These are phyloP conservation scores for Ceratosolen fusciceps DNA, from an alignment of 1,140 invertebrate genomes.

Conservation along the genomic window DNA sequence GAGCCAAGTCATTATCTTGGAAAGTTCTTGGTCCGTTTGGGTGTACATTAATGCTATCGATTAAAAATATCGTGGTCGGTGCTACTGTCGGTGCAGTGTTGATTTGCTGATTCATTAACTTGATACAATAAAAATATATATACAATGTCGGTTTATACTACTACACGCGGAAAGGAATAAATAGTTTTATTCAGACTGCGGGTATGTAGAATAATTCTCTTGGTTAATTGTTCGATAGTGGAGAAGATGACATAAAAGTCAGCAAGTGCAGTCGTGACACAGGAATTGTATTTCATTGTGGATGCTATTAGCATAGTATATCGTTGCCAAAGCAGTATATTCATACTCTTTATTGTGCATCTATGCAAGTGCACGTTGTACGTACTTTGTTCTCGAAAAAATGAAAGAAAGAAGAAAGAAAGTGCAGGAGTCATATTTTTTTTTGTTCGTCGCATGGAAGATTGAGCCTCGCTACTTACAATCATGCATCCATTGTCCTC, in stretches of 20 bases:
- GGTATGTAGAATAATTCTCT: too few relatives aligned
- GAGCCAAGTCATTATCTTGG: too few relatives aligned
- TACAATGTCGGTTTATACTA: too few relatives aligned
- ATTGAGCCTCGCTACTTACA: slow-evolving; percentile 60
- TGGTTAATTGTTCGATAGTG: slow-evolving; percentile 41
- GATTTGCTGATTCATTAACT: too few relatives aligned
- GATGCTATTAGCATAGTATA: slow-evolving; percentile 1
- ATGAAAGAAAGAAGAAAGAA: slow-evolving; percentile 39
- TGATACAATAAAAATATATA: too few relatives aligned
- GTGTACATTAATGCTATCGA: too few relatives aligned
- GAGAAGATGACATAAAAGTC: slow-evolving; percentile 14
- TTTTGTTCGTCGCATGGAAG: slow-evolving; percentile 56
- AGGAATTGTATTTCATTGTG: slow-evolving; percentile 12
- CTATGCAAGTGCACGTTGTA: slow-evolving; percentile 36
- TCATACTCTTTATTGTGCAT: slow-evolving; percentile 60
- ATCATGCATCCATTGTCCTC: slow-evolving; percentile 64
- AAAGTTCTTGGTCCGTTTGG: too few relatives aligned
- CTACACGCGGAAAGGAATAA: too few relatives aligned
- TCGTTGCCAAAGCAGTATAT: neutral
- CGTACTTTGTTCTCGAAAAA: slow-evolving; percentile 48
- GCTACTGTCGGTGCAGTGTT: too few relatives aligned
- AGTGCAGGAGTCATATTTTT: slow-evolving; percentile 44
- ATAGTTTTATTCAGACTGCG: too few relatives aligned
- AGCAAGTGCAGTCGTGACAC: neutral
- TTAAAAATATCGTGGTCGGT: too few relatives aligned